Conservation (phyloP, 1,140 invertebrate species). For the Brachionus koreanus region DNA sequence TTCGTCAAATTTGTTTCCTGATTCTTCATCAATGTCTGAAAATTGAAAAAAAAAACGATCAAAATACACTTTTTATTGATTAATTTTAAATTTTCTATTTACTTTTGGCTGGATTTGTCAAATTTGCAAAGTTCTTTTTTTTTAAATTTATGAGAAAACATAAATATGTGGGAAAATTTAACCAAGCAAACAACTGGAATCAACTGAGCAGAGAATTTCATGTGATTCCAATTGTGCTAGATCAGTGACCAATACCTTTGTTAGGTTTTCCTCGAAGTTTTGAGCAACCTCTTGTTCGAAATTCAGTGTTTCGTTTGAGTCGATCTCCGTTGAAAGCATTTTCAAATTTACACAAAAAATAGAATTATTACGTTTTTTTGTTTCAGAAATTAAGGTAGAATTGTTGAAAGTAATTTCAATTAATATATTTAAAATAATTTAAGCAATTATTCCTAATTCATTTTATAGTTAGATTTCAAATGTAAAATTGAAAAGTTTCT, state of each 20-base stretch:
- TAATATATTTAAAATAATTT: not conserved
- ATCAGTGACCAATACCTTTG: not conserved
- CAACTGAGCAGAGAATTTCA: not conserved
- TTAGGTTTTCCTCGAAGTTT: not conserved
- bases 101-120: not conserved
- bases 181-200: not conserved
- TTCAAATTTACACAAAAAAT: not conserved
- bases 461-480: not conserved
- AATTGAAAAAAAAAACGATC: not conserved
- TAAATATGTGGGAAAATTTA: not conserved
- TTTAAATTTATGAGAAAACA: not conserved
- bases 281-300: not conserved
- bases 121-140: not conserved
- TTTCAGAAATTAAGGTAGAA: not conserved
- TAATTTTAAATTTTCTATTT: not conserved
- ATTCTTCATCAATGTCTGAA: not conserved
- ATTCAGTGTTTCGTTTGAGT: not conserved
- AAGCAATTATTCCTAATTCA: not conserved
- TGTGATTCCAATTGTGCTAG: not conserved
- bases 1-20: not conserved
- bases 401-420: constrained; percentile 1
- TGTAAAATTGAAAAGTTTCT: not conserved
- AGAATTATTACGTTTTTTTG: not conserved
- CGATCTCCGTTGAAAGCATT: not conserved
- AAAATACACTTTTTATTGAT: not conserved